Evolutionary conservation across 2,113 vertebrate species (phyloP), one percentile per base, ranked within the genome.

Genomic region (Melanostigma gelatinosum): DNA sequence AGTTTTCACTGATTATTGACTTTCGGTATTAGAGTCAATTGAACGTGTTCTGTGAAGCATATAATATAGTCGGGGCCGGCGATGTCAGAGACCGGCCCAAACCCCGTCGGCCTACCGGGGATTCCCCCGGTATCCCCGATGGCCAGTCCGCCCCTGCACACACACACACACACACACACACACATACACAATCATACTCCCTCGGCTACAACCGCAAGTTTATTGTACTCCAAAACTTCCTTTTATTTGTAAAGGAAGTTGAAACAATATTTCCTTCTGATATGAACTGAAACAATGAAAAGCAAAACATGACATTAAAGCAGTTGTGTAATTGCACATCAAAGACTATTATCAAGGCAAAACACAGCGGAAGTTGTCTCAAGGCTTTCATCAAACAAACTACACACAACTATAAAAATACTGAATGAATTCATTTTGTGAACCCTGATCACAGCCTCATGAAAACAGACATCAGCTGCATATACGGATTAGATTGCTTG

Each of bases 161-260:
- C n/a, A n/a, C n/a, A n/a, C n/a, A n/a, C n/a, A n/a, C 29, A 79
- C 52, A 69, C 12, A 72, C 50, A 48, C 11, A 66, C 20, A 76
- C 13, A 67, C 36, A 44, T 42, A 76, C 48, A 36, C 36, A 85
- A 20, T 72, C 32, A 75, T 27, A 6, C 8, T 72, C 18, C 40
- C 40, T 61, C 1, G 8, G 20, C 55, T 24, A n/a, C 29, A 32
- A 70, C 32, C 8, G 1, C 64, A 66, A 61, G 48, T 89, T 87
- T 67, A 65, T 84, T 80, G 74, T 32, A 36, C 22, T 34, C 61
- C 0, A 4, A 69, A 72, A 63, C 67, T 55, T 71, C 63, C 74
- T 77, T 82, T 75, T 50, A 80, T 79, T 80, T 87, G 38, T 32
- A 64, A 61, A 72, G 62, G 70, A 84, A 78, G 70, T 63, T 82